Conservation (phyloP, 2,797 vertebrate genomes). For the Vultur gryphus region DNA sequence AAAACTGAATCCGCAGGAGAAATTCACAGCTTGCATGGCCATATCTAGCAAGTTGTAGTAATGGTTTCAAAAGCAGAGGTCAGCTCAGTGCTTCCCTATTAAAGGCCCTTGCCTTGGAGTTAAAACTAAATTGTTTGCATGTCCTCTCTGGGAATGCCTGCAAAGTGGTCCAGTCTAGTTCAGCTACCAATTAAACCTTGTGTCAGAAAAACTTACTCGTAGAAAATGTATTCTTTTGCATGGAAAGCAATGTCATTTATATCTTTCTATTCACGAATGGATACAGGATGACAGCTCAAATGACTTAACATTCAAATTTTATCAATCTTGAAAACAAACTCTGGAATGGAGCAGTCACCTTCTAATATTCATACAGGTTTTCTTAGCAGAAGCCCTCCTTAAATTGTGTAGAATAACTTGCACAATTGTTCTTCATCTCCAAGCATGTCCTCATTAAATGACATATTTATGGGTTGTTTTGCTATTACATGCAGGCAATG, state of each 20-base stretch:
- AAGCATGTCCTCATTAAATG: neutral
- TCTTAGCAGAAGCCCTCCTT: neutral
- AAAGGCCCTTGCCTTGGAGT: neutral
- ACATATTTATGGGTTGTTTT: neutral
- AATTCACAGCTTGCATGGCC: neutral
- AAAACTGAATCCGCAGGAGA: neutral
- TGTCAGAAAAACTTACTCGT: neutral
- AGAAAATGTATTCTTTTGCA: neutral
- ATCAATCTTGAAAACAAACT: neutral
- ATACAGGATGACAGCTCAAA: neutral
- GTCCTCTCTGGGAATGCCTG: neutral
- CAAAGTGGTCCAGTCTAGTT: neutral
- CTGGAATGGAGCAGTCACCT: neutral
- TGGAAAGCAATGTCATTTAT: neutral
- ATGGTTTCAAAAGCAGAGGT: neutral
- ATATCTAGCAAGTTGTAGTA: neutral
- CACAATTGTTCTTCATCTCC: neutral
- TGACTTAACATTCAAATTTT: neutral
- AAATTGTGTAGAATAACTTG: neutral
- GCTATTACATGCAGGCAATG: constrained; percentile 83
- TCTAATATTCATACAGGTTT: neutral
- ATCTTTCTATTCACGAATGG: neutral
- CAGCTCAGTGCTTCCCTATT: neutral
- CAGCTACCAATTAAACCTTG: neutral
- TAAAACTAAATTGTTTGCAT: neutral